Conservation (phyloP, 2,888 invertebrate genomes). For the Hydrotaea diabolus region DNA sequence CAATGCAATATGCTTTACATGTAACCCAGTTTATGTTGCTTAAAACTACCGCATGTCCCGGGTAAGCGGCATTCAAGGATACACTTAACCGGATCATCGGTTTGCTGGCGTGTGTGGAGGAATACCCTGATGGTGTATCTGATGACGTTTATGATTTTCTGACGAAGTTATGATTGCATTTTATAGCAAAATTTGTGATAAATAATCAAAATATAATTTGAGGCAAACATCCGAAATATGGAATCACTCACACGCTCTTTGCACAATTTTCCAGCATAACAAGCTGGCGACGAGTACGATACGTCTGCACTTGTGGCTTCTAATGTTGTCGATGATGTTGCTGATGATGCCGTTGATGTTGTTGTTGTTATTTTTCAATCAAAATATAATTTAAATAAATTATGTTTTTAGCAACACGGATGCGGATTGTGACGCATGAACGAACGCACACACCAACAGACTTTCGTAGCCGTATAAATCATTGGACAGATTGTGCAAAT, state of each 20-base stretch:
- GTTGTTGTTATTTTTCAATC: constrained; percentile 25
- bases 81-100: too few relatives aligned
- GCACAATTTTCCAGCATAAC: not conserved
- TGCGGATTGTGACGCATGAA: too few relatives aligned
- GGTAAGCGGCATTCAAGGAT: too few relatives aligned
- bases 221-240: not conserved
- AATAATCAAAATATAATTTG: constrained; percentile 6
- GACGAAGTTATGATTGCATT: not conserved
- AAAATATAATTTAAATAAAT: constrained; percentile 29
- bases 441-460: not conserved
- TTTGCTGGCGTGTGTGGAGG: too few relatives aligned
- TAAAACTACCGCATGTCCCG: not conserved
- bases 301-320: not conserved
- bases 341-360: not conserved
- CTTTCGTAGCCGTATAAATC: not conserved
- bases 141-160: not conserved
- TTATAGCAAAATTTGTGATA: not conserved
- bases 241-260: not conserved
- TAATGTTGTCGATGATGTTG: not conserved
- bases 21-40: not conserved
- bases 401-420: not conserved
- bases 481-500: not conserved
- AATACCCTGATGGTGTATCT: too few relatives aligned
- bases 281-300: not conserved
- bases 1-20: not conserved